Base-by-base conservation (phyloP, 2,113 vertebrate species). In the Callorhinus ursinus region DNA sequence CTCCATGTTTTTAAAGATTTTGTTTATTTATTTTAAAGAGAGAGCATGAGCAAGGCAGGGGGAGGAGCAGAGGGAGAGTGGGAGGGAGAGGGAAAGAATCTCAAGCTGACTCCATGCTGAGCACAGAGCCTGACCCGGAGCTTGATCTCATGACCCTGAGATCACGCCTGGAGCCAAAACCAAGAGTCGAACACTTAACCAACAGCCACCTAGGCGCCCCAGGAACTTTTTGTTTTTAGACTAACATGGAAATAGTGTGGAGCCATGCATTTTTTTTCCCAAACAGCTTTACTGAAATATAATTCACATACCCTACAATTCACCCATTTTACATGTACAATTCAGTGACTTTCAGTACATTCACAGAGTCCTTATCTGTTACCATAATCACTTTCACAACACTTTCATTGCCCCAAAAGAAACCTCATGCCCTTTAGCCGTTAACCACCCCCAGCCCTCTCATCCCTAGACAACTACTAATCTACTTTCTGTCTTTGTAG, bases 291-390 rank as follows among this genome's bases (percentile, higher is more conserved):
- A 53, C 36, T 85, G 79, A 96, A 88, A 92, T 86, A 86, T 74
- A 65, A 69, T 93, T 81, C 24, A 91, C 21, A 57, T 31, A 67
- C 3, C 19, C 39, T 49, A 67, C 26, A 61, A 15, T 74, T 79
- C 21, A 83, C 57, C 39, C 7, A 74, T 12, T 71, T 71, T 46
- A 96, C 72, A 24, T n/a, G 13, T 53, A 31, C 36, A 94, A 19
- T 79, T 92, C n/a, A n/a, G 18, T 74, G 86, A 42, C 91, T 96
- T 94, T 93, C 87, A 74, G 55, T 63, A 33, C 67, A 8, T 81
- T 93, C 77, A 22, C 57, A 55, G 59, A 91, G 19, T 57, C 82
- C 42, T 69, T 21, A 74, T 46, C 24, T 14, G 55, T n/a, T 21
- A 55, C 57, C 63, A 28, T 51, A 53, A 16, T 51, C 82, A 59